These are phyloP conservation scores for Hippocampus abdominalis DNA, from an alignment of 2,113 vertebrate genomes.

Conservation along the genomic window DNA sequence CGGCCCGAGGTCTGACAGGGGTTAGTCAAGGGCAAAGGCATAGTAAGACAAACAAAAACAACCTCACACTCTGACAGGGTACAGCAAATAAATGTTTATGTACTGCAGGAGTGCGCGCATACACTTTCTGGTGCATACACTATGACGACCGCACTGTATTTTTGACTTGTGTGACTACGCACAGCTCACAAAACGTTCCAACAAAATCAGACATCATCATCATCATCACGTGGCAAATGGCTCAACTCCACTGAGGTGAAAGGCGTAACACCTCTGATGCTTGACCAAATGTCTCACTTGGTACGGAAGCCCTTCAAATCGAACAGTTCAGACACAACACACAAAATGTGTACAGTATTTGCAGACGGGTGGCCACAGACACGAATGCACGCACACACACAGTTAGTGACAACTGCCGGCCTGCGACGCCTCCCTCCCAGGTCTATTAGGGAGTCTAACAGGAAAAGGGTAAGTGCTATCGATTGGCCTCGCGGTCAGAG, in stretches of 20 bases:
- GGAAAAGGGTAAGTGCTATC: constrained; percentile 72
- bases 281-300: not conserved
- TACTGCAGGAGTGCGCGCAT: constrained; percentile 1
- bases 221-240: not conserved
- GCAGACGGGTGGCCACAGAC: constrained; percentile 16
- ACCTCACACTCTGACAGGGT: not conserved
- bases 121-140: not conserved
- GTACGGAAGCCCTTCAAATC: constrained; percentile 7
- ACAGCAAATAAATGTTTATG: not conserved
- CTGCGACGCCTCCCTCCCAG: constrained; percentile 22
- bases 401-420: constrained; percentile 36
- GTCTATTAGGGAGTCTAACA: constrained; percentile 55
- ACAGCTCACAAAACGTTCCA: not conserved
- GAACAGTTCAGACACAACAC: constrained; percentile 15
- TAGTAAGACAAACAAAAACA: constrained; percentile 23
- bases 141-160: not conserved
- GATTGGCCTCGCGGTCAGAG: constrained; percentile 58
- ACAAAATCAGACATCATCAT: not conserved
- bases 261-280: not conserved
- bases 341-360: constrained; percentile 5
- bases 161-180: not conserved
- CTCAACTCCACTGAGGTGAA: constrained; percentile 1
- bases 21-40: constrained; percentile 48
- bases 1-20: constrained; percentile 43
- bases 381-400: constrained; percentile 20